Conservation (phyloP, 2,797 vertebrate genomes). For the Eospalax fontanierii region DNA sequence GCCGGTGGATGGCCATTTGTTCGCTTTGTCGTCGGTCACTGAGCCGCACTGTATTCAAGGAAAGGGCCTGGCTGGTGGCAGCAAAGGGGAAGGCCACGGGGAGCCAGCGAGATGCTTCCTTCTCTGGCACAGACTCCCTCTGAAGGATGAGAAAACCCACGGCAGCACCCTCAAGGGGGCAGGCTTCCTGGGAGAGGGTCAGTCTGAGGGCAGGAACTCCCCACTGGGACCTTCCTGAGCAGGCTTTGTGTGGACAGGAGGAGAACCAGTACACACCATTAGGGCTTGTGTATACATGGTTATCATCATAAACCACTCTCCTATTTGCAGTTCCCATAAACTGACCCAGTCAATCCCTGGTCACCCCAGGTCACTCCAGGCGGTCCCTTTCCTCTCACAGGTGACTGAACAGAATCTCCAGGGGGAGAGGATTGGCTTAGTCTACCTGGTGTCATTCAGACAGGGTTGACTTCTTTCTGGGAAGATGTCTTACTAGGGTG, state of each 20-base stretch:
- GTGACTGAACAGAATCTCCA: no score
- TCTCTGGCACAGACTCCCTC: background rate
- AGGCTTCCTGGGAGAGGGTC: background rate
- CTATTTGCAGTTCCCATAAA: background rate
- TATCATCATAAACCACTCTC: background rate
- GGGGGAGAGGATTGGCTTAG: background rate
- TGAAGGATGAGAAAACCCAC: background rate
- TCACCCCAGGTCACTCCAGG: fast-evolving
- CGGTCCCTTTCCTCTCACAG: background rate
- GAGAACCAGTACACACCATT: background rate
- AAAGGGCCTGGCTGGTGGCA: background rate
- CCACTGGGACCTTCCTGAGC: fast-evolving
- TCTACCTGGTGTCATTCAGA: background rate
- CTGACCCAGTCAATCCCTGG: background rate
- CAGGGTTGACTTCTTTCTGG: background rate
- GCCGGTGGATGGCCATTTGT: background rate
- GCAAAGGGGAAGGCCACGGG: background rate
- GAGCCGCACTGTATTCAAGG: background rate
- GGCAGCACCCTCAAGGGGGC: no score
- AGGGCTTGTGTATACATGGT: background rate
- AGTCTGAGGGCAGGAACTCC: background rate
- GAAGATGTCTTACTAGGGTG: background rate
- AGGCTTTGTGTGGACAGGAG: fast-evolving
- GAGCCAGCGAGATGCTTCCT: background rate
- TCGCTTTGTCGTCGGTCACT: background rate